A percentile compares a stretch with the other conserved stretches of the same genome.
phyloP scores from a whole-genome alignment of 2,888 invertebrate genomes.

The Ceraclea dissimilis region DNA sequence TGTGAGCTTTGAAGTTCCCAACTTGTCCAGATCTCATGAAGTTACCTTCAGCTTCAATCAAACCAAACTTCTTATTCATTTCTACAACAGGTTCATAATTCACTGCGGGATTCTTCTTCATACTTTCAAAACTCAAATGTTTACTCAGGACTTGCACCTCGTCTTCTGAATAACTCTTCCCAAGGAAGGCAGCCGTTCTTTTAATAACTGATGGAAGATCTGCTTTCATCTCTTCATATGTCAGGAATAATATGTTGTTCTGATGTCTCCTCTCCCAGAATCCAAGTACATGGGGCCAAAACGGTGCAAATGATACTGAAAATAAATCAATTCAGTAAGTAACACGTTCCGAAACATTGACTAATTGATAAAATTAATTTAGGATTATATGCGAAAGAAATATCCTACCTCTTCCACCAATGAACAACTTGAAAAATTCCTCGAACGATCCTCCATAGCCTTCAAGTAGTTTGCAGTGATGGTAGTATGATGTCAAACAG shows the following conservation, averaged over 20 bases:
- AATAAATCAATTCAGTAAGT: not conserved
- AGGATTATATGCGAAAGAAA: not conserved
- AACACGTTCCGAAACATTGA: not conserved
- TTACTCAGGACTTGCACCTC: slow-evolving; percentile 40
- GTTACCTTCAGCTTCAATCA: slow-evolving; percentile 32
- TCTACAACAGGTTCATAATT: slow-evolving; percentile 42
- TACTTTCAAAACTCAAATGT: slow-evolving; percentile 52
- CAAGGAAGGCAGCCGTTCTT: slow-evolving; percentile 45
- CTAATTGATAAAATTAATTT: not conserved
- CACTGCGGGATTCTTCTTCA: slow-evolving; percentile 51
- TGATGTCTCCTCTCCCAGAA: slow-evolving; percentile 30
- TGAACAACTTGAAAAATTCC: slow-evolving; percentile 54
- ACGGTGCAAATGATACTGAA: slow-evolving; percentile 32
- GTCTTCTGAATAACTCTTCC: slow-evolving; percentile 36
- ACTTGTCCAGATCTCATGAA: slow-evolving; percentile 45
- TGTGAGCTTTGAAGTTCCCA: slow-evolving; percentile 36
- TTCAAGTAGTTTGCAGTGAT: slow-evolving; percentile 54
- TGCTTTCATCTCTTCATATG: slow-evolving; percentile 31
- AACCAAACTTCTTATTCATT: slow-evolving; percentile 33
- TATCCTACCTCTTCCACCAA: slow-evolving; percentile 47
- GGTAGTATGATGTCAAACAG: slow-evolving; percentile 61
- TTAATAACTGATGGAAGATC: slow-evolving; percentile 47
- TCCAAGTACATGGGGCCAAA: slow-evolving; percentile 31
- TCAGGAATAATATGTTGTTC: slow-evolving; percentile 31
- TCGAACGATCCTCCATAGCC: slow-evolving; percentile 47